Evolutionary conservation across 2,888 invertebrate species (phyloP).

Genomic region (Leptothorax acervorum): DNA sequence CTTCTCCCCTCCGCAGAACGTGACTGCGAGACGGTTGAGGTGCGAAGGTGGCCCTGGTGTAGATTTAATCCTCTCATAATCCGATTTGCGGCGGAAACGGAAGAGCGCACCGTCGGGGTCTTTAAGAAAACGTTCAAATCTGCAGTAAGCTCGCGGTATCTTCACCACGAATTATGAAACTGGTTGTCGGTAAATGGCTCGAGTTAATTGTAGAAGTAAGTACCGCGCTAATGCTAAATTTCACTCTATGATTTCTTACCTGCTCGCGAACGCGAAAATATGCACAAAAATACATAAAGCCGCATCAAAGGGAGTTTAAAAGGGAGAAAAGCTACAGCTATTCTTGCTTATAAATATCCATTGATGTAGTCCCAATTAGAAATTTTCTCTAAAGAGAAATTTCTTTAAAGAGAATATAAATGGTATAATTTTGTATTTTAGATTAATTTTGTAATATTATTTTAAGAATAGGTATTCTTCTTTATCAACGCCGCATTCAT

Average conservation of each 20-base stretch:
- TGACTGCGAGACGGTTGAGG: constrained; percentile 40
- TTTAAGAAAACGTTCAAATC: constrained; percentile 56
- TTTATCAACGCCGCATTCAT: neutral
- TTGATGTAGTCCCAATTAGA: neutral
- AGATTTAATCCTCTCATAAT: constrained; percentile 69
- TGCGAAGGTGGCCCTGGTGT: constrained; percentile 50
- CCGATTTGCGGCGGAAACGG: constrained; percentile 64
- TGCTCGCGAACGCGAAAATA: neutral
- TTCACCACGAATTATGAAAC: constrained; percentile 56
- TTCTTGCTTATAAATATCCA: neutral
- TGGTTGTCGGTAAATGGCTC: constrained; percentile 51
- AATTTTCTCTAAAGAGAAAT: neutral
- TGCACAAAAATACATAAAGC: neutral
- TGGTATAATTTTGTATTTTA: neutral
- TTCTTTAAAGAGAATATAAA: neutral
- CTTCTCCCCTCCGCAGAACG: neutral
- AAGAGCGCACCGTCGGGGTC: constrained; percentile 46
- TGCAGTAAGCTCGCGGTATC: constrained; percentile 56
- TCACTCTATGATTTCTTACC: neutral
- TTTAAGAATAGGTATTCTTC: neutral
- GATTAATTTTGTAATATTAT: neutral
- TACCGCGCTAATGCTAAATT: constrained; percentile 24
- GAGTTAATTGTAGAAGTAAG: constrained; percentile 51
- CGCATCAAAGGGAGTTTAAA: neutral
- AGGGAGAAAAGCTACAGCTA: neutral